Percentiles rank a stretch among this genome's conserved stretches.
Evolutionary conservation across 2,797 vertebrate genomes (phyloP).

Genomic region (Capromys pilorides): DNA sequence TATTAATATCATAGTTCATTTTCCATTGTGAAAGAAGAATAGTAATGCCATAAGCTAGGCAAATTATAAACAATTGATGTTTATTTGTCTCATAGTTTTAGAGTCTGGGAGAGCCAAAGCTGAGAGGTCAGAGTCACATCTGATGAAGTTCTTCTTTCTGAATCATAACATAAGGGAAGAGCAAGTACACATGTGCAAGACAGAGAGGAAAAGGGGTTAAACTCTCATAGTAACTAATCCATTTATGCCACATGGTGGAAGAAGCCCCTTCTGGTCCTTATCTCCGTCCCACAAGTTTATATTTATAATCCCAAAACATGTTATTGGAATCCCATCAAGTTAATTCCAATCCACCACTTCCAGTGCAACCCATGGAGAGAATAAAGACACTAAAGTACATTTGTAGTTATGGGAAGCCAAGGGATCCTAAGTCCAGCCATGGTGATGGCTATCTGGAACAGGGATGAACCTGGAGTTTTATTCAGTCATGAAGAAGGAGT

Average conservation of each 20-base stretch:
- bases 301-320: too few species aligned
- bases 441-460: too few species aligned
- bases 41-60: not conserved
- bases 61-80: not conserved
- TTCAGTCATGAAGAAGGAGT: too few species aligned
- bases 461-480: too few species aligned
- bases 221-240: not conserved
- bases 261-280: too few species aligned
- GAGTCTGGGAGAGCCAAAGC: not conserved
- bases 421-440: too few species aligned
- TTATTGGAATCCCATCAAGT: too few species aligned
- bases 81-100: not conserved
- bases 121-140: not conserved
- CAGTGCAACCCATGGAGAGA: too few species aligned
- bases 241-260: not conserved
- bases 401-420: too few species aligned
- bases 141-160: not conserved
- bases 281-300: too few species aligned
- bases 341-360: too few species aligned
- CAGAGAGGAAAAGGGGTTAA: not conserved
- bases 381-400: too few species aligned
- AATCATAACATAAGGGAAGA: not conserved
- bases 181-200: not conserved
- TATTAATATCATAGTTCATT: not conserved
- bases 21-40: not conserved